Evolutionary conservation across 2,888 invertebrate species (phyloP), one percentile per base, ranked within the genome.

Genomic region (Athrips mouffetella): DNA sequence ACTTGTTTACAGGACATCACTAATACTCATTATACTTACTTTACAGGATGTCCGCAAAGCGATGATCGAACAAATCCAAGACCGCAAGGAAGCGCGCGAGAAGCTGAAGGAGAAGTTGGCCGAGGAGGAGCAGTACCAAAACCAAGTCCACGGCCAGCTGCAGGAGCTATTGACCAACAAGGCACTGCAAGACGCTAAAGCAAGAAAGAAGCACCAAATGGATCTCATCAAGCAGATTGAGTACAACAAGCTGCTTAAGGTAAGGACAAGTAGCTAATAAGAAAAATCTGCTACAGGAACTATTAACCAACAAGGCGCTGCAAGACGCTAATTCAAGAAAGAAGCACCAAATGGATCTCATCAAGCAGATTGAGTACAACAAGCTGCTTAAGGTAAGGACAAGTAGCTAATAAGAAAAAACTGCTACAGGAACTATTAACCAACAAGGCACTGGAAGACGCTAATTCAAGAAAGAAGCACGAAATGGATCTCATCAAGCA

Each of bases 231-330:
- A 75, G 0, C 86, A 86, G 60, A 84, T 84, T 0, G 73, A 77
- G 21, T 85, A 86, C 42, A 85, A 76, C 41, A 73, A 75, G n/a
- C 47, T 73, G n/a, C 60, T 87, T 29, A 84, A 85, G 76, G 86
- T 84, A 47, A 30, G 50, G 1, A 30, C n/a, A n/a, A 30, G 4
- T 25, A 8, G 25, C 8, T n/a, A n/a, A n/a, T n/a, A n/a, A n/a
- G n/a, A n/a, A n/a, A n/a, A n/a, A n/a, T n/a, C 84, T 85, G 47
- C 42, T 77, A n/a, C 44, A 74, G 0, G 56, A 70, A 29, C 54
- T 85, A 11, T 64, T 65, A 1, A 56, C 59, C 0, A 64, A 77
- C 31, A 76, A 73, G 51, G 54, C 73, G 4, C 20, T 70, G 1
- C 67, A 67, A 0, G 76, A 83, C 4, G 76, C 74, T 0, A 67